Evolutionary conservation across 2,888 invertebrate genomes (phyloP).

Genomic region (Ennomos quercinarius): DNA sequence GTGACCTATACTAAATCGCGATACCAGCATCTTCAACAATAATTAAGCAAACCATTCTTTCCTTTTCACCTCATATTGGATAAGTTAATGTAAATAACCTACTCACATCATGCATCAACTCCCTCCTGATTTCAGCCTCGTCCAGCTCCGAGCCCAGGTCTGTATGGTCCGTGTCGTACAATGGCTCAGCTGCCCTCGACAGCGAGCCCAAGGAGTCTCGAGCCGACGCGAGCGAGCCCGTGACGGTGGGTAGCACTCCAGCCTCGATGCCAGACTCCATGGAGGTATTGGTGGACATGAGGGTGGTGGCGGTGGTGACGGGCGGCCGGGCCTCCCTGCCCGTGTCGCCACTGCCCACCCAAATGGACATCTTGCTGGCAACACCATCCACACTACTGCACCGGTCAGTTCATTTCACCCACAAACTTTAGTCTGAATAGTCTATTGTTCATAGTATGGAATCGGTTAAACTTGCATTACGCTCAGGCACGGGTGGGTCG

Average conservation of each 20-base stretch:
- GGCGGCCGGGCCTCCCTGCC: slow-evolving; percentile 59
- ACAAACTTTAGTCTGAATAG: slow-evolving; percentile 13
- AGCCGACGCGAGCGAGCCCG: slow-evolving; percentile 87
- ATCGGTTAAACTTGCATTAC: too few species aligned
- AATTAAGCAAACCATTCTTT: too few species aligned
- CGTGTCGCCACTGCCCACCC: slow-evolving; percentile 79
- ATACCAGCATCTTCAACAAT: too few species aligned
- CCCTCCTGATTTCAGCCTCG: slow-evolving; percentile 90
- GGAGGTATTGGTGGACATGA: slow-evolving; percentile 80
- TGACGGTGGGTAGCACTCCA: slow-evolving; percentile 90
- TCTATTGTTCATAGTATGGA: not conserved
- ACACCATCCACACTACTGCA: slow-evolving; percentile 75
- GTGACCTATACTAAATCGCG: too few species aligned
- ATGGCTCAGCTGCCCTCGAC: slow-evolving; percentile 86
- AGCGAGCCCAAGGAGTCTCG: slow-evolving; percentile 85
- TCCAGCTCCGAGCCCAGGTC: slow-evolving; percentile 92
- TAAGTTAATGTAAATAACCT: not conserved
- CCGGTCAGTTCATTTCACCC: slow-evolving; percentile 31
- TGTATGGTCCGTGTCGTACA: slow-evolving; percentile 92
- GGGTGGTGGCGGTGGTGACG: slow-evolving; percentile 67
- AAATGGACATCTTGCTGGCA: slow-evolving; percentile 75
- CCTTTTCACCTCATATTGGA: too few species aligned
- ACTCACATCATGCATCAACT: slow-evolving; percentile 93
- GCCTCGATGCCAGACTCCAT: slow-evolving; percentile 89
- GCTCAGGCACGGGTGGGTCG: too few species aligned